phyloP scores from a whole-genome alignment of 2,888 invertebrate species.

The Amphipoea lucens region DNA sequence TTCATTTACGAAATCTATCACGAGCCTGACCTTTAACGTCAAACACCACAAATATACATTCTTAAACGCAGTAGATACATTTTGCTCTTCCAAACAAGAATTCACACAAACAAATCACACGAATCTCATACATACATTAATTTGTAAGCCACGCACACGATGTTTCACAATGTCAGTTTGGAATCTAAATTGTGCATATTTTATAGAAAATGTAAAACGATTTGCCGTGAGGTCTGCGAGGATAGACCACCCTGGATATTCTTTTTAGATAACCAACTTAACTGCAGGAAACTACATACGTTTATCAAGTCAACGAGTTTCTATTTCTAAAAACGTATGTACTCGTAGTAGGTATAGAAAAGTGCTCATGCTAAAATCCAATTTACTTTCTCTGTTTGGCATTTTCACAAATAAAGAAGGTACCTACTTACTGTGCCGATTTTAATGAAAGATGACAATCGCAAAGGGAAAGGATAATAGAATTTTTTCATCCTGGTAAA shows the following conservation, averaged over 20 bases:
- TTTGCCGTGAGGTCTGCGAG: not conserved
- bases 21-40: not conserved
- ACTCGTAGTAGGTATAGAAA: not conserved
- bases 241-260: constrained; percentile 5
- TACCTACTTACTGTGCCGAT: not conserved
- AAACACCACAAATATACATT: constrained; percentile 3
- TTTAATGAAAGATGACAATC: not conserved
- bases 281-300: not conserved
- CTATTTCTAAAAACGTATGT: not conserved
- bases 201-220: constrained; percentile 10
- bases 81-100: constrained; percentile 24
- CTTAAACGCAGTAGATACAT: not conserved
- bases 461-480: not conserved
- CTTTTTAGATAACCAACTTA: too few relatives aligned
- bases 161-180: constrained; percentile 9
- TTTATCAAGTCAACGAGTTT: not conserved
- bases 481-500: not conserved
- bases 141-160: constrained; percentile 28
- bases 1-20: not conserved
- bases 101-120: constrained; percentile 25
- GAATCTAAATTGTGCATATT: constrained; percentile 38
- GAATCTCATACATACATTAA: constrained; percentile 17
- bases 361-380: not conserved
- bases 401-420: not conserved
- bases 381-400: not conserved